Percentiles rank a stretch among this genome's conserved stretches.
phyloP scores from a whole-genome alignment of 2,888 invertebrate genomes.

The Sinopyrophorus schimmeli region DNA sequence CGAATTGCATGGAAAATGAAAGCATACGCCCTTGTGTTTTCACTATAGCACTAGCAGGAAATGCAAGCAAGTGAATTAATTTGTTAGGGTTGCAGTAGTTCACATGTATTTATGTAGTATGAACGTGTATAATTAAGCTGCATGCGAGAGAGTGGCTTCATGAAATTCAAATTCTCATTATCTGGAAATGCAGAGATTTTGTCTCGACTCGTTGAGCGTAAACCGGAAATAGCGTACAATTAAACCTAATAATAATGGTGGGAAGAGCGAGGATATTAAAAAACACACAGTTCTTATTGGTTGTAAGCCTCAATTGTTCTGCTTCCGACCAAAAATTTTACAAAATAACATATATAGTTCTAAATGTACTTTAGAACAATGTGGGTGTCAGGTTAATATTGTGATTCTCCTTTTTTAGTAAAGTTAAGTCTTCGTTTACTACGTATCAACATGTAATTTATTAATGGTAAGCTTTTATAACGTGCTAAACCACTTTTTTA shows the following conservation, averaged over 20 bases:
- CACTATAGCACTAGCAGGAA: no score
- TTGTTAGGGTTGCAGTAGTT: neutral
- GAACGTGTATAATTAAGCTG: slow-evolving; percentile 2
- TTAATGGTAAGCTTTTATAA: no score
- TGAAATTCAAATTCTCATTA: slow-evolving; percentile 30
- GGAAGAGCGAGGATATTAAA: slow-evolving; percentile 33
- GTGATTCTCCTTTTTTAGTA: no score
- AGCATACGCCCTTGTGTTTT: neutral
- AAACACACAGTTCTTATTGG: slow-evolving; percentile 34
- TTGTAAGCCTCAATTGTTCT: slow-evolving; percentile 33
- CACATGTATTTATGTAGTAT: slow-evolving; percentile 9
- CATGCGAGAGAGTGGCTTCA: slow-evolving; percentile 5
- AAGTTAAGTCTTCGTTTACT: no score
- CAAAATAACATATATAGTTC: slow-evolving; percentile 33
- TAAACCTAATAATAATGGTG: slow-evolving; percentile 41
- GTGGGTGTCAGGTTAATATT: slow-evolving; percentile 15
- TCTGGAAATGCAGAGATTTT: slow-evolving; percentile 33
- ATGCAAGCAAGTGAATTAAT: slow-evolving; percentile 2
- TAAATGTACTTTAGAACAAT: slow-evolving; percentile 18
- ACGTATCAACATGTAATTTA: no score
- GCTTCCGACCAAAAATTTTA: slow-evolving; percentile 45
- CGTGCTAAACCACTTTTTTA: no score
- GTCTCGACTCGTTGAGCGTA: slow-evolving; percentile 38
- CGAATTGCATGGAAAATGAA: neutral
- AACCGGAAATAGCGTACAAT: slow-evolving; percentile 42